phyloP scores from a whole-genome alignment of 2,797 vertebrate genomes.

The Pangasius larnaudii region DNA sequence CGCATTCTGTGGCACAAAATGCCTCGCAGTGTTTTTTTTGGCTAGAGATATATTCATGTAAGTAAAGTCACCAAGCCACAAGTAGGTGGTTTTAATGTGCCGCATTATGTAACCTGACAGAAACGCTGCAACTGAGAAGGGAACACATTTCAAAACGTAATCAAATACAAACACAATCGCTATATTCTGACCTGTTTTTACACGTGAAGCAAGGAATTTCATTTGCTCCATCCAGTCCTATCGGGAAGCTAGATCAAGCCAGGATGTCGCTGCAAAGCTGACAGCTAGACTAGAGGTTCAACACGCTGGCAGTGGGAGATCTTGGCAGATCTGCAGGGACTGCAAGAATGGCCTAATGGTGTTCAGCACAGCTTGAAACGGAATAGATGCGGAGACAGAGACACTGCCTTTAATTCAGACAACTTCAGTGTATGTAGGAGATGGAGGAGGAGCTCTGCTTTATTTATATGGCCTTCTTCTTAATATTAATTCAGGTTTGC shows the following conservation, averaged over 20 bases:
- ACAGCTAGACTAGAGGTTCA: background rate
- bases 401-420: background rate
- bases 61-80: background rate
- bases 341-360: background rate
- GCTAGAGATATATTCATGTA: background rate
- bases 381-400: background rate
- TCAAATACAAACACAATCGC: background rate
- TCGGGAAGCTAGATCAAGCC: background rate
- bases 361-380: background rate
- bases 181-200: background rate
- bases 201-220: background rate
- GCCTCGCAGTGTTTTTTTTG: background rate
- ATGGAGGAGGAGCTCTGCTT: background rate
- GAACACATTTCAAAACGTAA: background rate
- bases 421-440: background rate
- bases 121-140: background rate
- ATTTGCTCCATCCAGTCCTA: background rate
- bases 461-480: background rate
- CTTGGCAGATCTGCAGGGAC: background rate
- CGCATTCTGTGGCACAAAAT: background rate
- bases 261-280: background rate
- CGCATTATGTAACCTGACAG: background rate
- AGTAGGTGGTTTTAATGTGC: background rate
- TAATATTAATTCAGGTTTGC: background rate
- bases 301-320: background rate